Percentiles rank a stretch among this genome's conserved stretches.
Evolutionary conservation across 2,113 vertebrate species (phyloP).

Genomic region (Tupaia tana): DNA sequence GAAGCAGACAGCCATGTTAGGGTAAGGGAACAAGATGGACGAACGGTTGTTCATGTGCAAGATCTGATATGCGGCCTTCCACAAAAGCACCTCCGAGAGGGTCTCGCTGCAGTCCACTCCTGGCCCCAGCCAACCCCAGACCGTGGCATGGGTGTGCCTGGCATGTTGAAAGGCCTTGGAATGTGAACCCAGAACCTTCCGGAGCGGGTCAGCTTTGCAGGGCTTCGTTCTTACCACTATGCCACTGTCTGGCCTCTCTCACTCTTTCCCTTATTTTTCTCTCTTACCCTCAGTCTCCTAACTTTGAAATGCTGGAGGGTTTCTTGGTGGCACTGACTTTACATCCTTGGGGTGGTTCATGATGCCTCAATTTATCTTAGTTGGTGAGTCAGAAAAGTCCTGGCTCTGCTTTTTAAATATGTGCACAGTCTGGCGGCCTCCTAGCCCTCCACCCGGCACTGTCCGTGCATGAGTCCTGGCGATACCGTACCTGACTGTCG

Average conservation of each 20-base stretch:
- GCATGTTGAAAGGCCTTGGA: too few relatives aligned
- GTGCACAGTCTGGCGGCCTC: background rate
- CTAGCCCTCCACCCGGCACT: background rate
- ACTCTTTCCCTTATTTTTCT: background rate
- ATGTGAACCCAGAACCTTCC: too few relatives aligned
- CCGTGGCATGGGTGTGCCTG: too few relatives aligned
- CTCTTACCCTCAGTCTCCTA: background rate
- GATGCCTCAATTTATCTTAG: conserved; percentile 1
- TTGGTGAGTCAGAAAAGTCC: background rate
- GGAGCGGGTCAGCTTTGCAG: too few relatives aligned
- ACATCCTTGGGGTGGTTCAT: background rate
- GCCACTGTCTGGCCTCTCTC: background rate
- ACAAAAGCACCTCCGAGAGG: too few relatives aligned
- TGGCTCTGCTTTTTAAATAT: background rate
- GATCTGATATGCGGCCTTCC: too few relatives aligned
- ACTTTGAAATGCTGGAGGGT: background rate
- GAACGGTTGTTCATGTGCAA: too few relatives aligned
- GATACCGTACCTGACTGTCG: background rate
- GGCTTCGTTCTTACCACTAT: too few relatives aligned
- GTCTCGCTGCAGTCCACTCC: too few relatives aligned
- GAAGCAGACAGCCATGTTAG: too few relatives aligned
- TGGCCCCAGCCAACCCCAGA: too few relatives aligned
- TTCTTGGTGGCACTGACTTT: background rate
- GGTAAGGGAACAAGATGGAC: too few relatives aligned
- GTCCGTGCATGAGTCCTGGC: background rate